Evolutionary conservation across 2,797 vertebrate genomes (phyloP), one percentile per base, ranked within the genome.

Genomic region (Lagocephalus sceleratus): DNA sequence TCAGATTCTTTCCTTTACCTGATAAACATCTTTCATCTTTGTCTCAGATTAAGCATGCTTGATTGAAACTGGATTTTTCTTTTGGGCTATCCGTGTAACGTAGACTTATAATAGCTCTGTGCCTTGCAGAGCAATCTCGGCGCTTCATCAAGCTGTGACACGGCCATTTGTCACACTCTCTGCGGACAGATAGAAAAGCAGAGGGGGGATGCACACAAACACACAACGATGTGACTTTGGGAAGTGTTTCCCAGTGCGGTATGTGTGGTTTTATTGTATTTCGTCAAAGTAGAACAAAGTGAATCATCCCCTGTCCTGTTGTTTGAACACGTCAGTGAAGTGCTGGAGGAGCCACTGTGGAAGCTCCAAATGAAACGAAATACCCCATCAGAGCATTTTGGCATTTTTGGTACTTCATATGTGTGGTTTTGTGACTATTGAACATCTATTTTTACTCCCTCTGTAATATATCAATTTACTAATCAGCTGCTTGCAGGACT

Each of bases 91-190:
- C 80, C 80, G 82, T 84, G 79, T 76, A 49, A 26, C 26, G 25
- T 49, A 75, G 81, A 84, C 66, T 73, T 84, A 81, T 85, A 86
- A 87, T 82, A 86, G 85, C 87, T 79, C 77, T 79, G 86, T 81
- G 83, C 82, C 82, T 78, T 61, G 78, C 71, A 59, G 84, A 82
- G 84, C 77, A 81, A 87, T 85, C 80, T 62, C 81, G 70, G 81
- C 75, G 78, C 75, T 89, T 83, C 82, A 87, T 88, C 87, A 88
- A 82, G 73, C 77, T 78, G 75, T 85, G 86, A 87, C 87, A 86
- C 78, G 77, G 83, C 83, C 82, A 87, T 87, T 87, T 85, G 84
- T 89, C 83, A 80, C 78, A 79, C 85, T 83, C 75, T 79, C 79
- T 69, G 77, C 79, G 84, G 81, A 82, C 80, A 77, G 81, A 84